Conservation (phyloP, 2,113 vertebrate genomes). For the Dolichotis patagonum region DNA sequence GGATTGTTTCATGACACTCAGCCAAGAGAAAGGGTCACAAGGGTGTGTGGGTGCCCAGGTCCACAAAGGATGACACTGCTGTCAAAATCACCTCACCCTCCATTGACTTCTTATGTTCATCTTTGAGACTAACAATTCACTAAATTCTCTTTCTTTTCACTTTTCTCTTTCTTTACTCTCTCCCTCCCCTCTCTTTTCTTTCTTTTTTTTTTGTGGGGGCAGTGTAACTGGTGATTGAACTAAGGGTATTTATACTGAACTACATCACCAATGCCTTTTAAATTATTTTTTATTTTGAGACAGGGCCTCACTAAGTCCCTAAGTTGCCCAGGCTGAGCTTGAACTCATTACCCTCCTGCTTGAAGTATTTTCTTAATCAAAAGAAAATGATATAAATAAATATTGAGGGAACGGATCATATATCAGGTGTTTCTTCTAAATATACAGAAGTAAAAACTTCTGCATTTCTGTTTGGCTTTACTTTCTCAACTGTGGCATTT, state of each 20-base stretch:
- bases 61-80: not conserved
- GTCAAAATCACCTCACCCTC: not conserved
- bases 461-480: not conserved
- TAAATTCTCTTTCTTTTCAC: not conserved
- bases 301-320: not conserved
- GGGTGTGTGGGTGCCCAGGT: not conserved
- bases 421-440: not conserved
- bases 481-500: not conserved
- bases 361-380: conserved; percentile 37
- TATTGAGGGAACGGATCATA: not conserved
- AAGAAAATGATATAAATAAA: conserved; percentile 27
- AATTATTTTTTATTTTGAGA: not conserved
- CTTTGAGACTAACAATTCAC: not conserved
- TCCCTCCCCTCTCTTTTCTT: not conserved
- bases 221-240: not conserved
- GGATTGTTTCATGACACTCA: not conserved
- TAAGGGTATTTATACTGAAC: not conserved
- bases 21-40: not conserved
- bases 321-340: not conserved
- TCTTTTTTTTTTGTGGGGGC: not conserved
- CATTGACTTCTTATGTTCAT: not conserved
- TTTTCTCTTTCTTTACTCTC: not conserved
- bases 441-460: not conserved
- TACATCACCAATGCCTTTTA: not conserved
- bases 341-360: not conserved